Conservation (phyloP, 2,888 invertebrate species). For the Trichogramma dendrolimi region DNA sequence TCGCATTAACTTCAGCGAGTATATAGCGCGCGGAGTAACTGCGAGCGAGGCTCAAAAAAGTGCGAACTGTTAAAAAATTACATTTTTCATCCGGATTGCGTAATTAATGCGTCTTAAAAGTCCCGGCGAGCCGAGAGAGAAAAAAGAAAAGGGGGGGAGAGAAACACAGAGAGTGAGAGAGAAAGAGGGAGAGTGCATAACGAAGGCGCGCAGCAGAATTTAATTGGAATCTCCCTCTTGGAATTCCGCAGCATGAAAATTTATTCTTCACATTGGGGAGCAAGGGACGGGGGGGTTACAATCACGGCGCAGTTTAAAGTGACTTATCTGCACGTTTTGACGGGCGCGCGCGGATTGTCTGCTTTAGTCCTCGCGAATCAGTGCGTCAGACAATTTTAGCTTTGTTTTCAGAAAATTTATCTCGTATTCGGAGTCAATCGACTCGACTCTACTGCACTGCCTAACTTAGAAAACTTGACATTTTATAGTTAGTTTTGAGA, state of each 20-base stretch:
- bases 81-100: conserved; percentile 16
- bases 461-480: no score
- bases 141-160: conserved; percentile 5
- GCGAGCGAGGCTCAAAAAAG: no score
- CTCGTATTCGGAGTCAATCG: no score
- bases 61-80: conserved; percentile 18
- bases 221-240: conserved; percentile 28
- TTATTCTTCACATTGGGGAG: conserved; percentile 31
- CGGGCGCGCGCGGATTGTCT: no score
- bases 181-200: conserved; percentile 14
- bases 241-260: conserved; percentile 30
- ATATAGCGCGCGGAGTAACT: no score
- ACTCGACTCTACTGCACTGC: no score
- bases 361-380: no score
- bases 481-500: no score
- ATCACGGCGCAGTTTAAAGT: conserved; percentile 32
- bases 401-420: no score
- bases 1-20: no score
- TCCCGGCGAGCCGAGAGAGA: no score
- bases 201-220: conserved; percentile 10
- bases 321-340: conserved; percentile 19
- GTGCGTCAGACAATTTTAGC: no score
- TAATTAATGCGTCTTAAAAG: conserved; percentile 26
- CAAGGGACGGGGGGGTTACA: conserved; percentile 22
- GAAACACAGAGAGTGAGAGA: conserved; percentile 15